Evolutionary conservation across 1,140 invertebrate species (phyloP), one percentile per base, ranked within the genome.

Genomic region (Caenorhabditis remanei): DNA sequence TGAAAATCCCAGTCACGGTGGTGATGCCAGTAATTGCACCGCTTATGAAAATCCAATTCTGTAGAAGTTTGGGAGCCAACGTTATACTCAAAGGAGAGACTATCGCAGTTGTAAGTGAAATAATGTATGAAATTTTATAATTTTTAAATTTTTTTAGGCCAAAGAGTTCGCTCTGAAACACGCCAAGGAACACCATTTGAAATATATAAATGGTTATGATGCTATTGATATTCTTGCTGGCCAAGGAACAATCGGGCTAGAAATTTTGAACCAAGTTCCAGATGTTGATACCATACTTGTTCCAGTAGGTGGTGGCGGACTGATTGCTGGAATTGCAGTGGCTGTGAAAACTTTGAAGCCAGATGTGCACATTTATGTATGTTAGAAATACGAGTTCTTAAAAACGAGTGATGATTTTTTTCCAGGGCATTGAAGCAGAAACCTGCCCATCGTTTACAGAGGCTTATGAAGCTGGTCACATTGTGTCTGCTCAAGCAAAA

Each of bases 161-260:
- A 96, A 96, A 91, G 94, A 94, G 63, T 94, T 95, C 90, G 96
- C 96, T 0, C 95, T 96, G 93, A 94, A 93, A 86, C 92, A 97
- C 86, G 94, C 95, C 0, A 95, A 95, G 89, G 95, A 96, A 88
- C 93, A 94, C 84, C 94, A 94, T 1, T 93, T 96, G 43, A 94
- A 95, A 13, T 98, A 98, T 90, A 96, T 97, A 55, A 97, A 97
- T 93, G 96, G 96, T 95, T 96, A 97, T 92, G 97, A 98, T 93
- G 96, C 98, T 93, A 96, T 96, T 0, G 95, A 97, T 90, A 97
- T 98, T 63, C 95, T 98, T 93, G 96, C 97, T 4, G 97, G 97
- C 0, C 96, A 97, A 93, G 97, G 97, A 11, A 98, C 96, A 0
- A 95, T 97, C 89, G 97, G 96, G 0, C 92, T 98, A 87, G 97